phyloP scores from a whole-genome alignment of 2,797 vertebrate species.

The Echiichthys vipera region DNA sequence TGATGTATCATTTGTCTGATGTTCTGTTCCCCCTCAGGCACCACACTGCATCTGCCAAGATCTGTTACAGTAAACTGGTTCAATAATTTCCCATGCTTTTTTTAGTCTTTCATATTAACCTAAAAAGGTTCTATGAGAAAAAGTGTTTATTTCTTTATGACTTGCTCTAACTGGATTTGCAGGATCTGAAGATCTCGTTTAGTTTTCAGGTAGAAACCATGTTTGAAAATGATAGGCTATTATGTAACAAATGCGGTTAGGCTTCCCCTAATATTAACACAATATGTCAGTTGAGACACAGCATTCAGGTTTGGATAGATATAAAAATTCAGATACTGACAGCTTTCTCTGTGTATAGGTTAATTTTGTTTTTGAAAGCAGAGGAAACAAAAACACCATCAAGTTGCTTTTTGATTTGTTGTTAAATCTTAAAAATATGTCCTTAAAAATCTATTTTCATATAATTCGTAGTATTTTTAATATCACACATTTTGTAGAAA shows the following conservation, averaged over 20 bases:
- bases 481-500: neutral
- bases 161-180: slow-evolving; percentile 36
- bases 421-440: neutral
- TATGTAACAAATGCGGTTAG: neutral
- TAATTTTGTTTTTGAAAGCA: neutral
- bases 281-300: neutral
- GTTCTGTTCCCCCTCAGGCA: slow-evolving; percentile 54
- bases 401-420: neutral
- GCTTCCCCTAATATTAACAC: neutral
- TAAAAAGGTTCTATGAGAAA: slow-evolving; percentile 30
- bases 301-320: neutral
- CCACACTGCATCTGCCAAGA: slow-evolving; percentile 55
- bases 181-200: neutral
- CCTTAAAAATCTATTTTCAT: neutral
- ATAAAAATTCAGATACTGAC: neutral
- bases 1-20: slow-evolving; percentile 67
- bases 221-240: slow-evolving; percentile 1
- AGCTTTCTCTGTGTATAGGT: neutral
- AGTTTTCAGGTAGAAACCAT: slow-evolving; percentile 2
- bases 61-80: slow-evolving; percentile 60
- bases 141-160: slow-evolving; percentile 23
- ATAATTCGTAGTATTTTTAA: neutral
- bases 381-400: neutral
- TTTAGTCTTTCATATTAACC: slow-evolving; percentile 50
- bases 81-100: slow-evolving; percentile 49